Evolutionary conservation across 92 coral and sea anemone genomes (phyloP).

Genomic region (Zoanthus gigantus): DNA sequence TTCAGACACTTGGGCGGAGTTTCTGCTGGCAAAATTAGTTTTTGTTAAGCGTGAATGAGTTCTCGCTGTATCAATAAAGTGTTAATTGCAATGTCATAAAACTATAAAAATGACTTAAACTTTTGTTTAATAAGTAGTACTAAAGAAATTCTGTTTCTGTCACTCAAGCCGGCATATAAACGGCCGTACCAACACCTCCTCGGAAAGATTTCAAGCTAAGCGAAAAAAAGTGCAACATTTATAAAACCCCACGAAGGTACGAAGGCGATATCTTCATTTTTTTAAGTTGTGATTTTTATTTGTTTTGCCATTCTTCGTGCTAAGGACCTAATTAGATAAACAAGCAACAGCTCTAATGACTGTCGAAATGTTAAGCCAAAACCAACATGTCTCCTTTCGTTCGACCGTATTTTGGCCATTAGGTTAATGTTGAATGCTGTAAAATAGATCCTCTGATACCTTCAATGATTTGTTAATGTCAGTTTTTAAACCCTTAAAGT

Average conservation of each 20-base stretch:
- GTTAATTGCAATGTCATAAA: constrained; percentile 46
- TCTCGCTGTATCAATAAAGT: constrained; percentile 20
- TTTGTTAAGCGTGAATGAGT: constrained; percentile 26
- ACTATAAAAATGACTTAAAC: constrained; percentile 22
- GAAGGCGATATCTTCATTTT: background rate
- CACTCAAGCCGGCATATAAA: constrained; percentile 2
- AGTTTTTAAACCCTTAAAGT: background rate
- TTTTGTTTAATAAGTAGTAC: constrained; percentile 7
- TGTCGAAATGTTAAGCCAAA: background rate
- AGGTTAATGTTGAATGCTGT: constrained; percentile 1
- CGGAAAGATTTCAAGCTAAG: background rate
- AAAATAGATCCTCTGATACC: background rate
- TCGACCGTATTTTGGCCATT: background rate
- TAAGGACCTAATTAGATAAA: constrained; percentile 37
- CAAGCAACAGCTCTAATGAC: background rate
- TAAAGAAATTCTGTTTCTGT: background rate
- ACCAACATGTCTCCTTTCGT: background rate
- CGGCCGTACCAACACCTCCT: background rate
- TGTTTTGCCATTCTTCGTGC: constrained; percentile 18
- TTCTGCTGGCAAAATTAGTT: background rate
- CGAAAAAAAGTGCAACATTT: background rate
- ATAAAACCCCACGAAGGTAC: background rate
- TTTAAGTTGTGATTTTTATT: constrained; percentile 17
- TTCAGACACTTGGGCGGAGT: constrained; percentile 47
- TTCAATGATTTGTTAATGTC: background rate